Base-by-base conservation (phyloP, 1,140 invertebrate genomes). In the Sminthurinus signatus region DNA sequence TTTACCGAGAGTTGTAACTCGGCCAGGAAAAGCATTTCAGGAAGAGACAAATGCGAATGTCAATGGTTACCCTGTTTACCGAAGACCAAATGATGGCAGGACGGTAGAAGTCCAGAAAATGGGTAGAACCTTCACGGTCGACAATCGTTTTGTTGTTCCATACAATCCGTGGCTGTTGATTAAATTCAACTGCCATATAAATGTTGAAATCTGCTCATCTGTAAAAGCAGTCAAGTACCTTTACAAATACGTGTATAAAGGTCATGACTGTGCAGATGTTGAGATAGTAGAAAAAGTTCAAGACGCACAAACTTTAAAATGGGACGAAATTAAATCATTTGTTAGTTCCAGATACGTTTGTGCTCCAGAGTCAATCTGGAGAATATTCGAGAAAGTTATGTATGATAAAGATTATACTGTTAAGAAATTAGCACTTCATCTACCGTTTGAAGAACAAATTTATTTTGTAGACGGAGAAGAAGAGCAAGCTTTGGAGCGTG, bases 221-320 rank as follows among this genome's bases (percentile, higher is more conserved):
- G 75, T 82, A 43, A 81, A 80, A 72, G 75, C 75, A 31, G 78
- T 82, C 25, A 80, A 81, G 72, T 81, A 81, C 65, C 73, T 80
- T 68, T 78, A 67, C 64, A 71, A 71, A 29, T 72, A 72, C 51
- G 28, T 70, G 0, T 65, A 67, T 50, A 72, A 73, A 60, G 70
- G 73, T 32, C 54, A 65, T 36, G 70, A 73, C 52, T 43, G 54
- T 42, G 64, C 66, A 14, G 29, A 60, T 50, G 50, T 73, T 29
- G 21, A 21, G 2, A n/a, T 44, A 1, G 21, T 1, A 17, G 50
- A 31, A 43, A 15, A 4, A 29, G 55, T 10, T 48, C 5, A 8
- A 27, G 23, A 36, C 31, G 25, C 29, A 59, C 31, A 31, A 25
- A 46, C 14, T n/a, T 17, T 54, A 21, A 21, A 66, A 32, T 66